Evolutionary conservation across 2,888 invertebrate genomes (phyloP), one percentile per base, ranked within the genome.

Genomic region (Sinotaia quadrata): DNA sequence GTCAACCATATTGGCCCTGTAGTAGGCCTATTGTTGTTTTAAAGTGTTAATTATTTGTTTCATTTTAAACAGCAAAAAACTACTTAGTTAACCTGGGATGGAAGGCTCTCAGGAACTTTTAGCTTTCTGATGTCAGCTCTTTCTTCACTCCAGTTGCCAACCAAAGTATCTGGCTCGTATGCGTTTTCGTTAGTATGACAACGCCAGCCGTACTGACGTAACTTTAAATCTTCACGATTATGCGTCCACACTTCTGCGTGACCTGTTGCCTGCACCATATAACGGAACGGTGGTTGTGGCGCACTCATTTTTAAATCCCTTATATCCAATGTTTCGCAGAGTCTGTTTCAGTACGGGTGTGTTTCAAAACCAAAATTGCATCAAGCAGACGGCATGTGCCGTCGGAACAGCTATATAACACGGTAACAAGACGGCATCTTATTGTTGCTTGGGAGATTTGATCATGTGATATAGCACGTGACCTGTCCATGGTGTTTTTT

Each of bases 61-160:
- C n/a, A n/a, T n/a, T n/a, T n/a, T n/a, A n/a, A n/a, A n/a, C n/a
- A n/a, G n/a, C n/a, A n/a, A n/a, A n/a, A n/a, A 12, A 56, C 12
- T 2, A 31, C 36, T 12, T 1, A 12, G n/a, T 47, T 51, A 52
- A 86, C 87, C 81, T 86, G 85, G 7, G 87, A 86, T 29, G 87
- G 85, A 44, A 86, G 72, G 29, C 78, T 77, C 72, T 84, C 82
- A 7, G 82, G 77, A 56, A 80, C 73, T 63, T 76, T 81, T 29
- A 73, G 72, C 54, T 82, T 72, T 21, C 76, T 74, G 24, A 84
- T 77, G 68, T 87, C 87, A 70, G 80, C 84, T 67, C 81, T 68
- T 34, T 87, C 80, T 65, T 87, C 87, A 58, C 81, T 82, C 84
- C 85, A 87, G 74, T 87, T 87, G 56, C 87, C 86, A 34, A 86